Base-by-base conservation (phyloP, 2,888 invertebrate genomes). In the Mesorhabditis spiculigera region DNA sequence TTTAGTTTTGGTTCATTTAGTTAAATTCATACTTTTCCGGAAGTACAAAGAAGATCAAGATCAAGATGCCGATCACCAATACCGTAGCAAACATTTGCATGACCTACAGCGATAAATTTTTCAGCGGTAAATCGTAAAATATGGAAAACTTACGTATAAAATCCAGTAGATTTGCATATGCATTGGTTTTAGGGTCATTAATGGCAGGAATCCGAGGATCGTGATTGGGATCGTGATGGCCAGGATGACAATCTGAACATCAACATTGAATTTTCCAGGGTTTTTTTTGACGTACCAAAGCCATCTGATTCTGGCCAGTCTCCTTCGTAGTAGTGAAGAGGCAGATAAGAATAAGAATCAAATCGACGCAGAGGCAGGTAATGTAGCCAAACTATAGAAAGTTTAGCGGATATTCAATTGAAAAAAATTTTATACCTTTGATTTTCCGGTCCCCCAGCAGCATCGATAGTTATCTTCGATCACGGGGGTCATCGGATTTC, bases 101-200 rank as follows among this genome's bases (percentile, higher is more conserved):
- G 1, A 50, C n/a, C 58, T n/a, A n/a, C n/a, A n/a, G n/a, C n/a
- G n/a, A n/a, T n/a, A n/a, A n/a, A n/a, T n/a, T n/a, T n/a, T n/a
- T n/a, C n/a, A n/a, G n/a, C n/a, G n/a, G n/a, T n/a, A n/a, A n/a
- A n/a, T n/a, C n/a, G n/a, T n/a, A n/a, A n/a, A n/a, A n/a, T n/a
- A n/a, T n/a, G n/a, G n/a, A n/a, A 10, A 13, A 50, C 58, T 3
- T 50, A 50, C 58, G 3, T 50, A 50, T n/a, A 50, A n/a, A 10
- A n/a, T 13, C 58, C 58, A 50, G n/a, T 50, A 50, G n/a, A 50
- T 10, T n/a, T 50, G 58, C 58, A 50, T 50, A n/a, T 50, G 58
- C 1, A 50, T 10, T 3, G 58, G 58, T 3, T 50, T 50, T 3
- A 50, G 3, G 1, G 58, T 50, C 8, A 50, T 13, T 2, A 50